Evolutionary conservation across 2,888 invertebrate genomes (phyloP), one percentile per base, ranked within the genome.

Genomic region (Branchinecta sandiegonensis): DNA sequence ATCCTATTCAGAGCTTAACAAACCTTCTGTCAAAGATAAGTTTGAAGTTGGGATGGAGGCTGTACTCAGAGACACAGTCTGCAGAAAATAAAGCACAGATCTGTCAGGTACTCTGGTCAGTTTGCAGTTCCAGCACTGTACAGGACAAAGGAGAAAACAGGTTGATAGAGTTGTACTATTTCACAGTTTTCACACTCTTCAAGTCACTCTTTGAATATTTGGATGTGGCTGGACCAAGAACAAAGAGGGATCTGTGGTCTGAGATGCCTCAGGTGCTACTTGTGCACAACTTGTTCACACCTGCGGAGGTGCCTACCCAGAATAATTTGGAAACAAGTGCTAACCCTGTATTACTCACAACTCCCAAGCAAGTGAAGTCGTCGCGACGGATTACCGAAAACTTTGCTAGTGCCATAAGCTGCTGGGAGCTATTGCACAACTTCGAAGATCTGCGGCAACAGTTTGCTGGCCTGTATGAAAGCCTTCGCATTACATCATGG

Each of bases 381-480:
- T 17, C 14, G n/a, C n/a, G 63, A 17, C 56, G 56, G 10, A 23
- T 56, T 56, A 56, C 63, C 23, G 63, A 56, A 56, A 56, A 56
- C 10, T 56, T 56, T 10, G 63, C 63, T 56, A 23, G 14, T 17
- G 63, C 63, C 8, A 56, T 56, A 56, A 56, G 63, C 23, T 56
- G 63, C 23, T 56, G 63, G 63, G 63, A 56, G 63, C 63, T 56
- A 56, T 56, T 56, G 63, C 63, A 56, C 63, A 56, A 56, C 63
- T 56, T 56, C 23, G 63, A 56, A 17, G 63, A 56, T n/a, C 63
- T 56, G 63, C 63, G 63, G 63, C 63, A 56, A n/a, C 63, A 56
- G 11, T 56, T 56, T 10, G 63, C 63, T 17, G 63, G 63, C 14
- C 63, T 56, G 23, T 56, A 56, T 1, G 63, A 56, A 56, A 56